Conservation (phyloP, 2,888 invertebrate species). For the Drosophila borealis region DNA sequence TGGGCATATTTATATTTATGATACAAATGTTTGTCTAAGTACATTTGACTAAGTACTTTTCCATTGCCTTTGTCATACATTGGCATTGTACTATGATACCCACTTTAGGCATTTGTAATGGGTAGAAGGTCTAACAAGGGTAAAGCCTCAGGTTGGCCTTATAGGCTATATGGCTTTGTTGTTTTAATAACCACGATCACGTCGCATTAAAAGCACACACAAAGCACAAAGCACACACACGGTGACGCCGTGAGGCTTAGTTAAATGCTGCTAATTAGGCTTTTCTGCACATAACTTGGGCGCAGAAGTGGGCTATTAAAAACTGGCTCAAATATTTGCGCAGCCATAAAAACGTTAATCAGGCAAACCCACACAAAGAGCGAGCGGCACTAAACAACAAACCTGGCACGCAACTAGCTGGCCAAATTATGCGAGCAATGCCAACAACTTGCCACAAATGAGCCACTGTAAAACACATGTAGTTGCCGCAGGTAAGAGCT, state of each 20-base stretch:
- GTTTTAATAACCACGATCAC: conserved; percentile 79
- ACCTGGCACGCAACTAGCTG: conserved; percentile 35
- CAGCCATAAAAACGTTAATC: conserved; percentile 78
- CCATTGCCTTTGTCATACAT: not conserved
- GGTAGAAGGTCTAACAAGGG: conserved; percentile 9
- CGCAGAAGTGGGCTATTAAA: conserved; percentile 70
- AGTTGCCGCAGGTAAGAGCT: conserved; percentile 27
- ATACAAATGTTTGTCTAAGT: no score
- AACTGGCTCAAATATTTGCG: conserved; percentile 72
- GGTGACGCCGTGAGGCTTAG: conserved; percentile 69
- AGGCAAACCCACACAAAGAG: conserved; percentile 32
- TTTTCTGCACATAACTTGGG: conserved; percentile 64
- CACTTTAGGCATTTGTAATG: not conserved
- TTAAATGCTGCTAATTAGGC: conserved; percentile 83
- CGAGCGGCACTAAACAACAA: conserved; percentile 1
- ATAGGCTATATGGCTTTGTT: conserved; percentile 44
- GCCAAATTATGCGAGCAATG: conserved; percentile 34
- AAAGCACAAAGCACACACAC: conserved; percentile 12
- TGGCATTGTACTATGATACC: not conserved
- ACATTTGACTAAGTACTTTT: no score
- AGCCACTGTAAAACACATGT: conserved; percentile 22
- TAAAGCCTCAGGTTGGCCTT: conserved; percentile 40
- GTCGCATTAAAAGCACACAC: conserved; percentile 67
- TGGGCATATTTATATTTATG: no score
- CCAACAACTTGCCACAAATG: conserved; percentile 33